Evolutionary conservation across 2,797 vertebrate genomes (phyloP), one percentile per base, ranked within the genome.

Genomic region (Sebastolobus altivelis): DNA sequence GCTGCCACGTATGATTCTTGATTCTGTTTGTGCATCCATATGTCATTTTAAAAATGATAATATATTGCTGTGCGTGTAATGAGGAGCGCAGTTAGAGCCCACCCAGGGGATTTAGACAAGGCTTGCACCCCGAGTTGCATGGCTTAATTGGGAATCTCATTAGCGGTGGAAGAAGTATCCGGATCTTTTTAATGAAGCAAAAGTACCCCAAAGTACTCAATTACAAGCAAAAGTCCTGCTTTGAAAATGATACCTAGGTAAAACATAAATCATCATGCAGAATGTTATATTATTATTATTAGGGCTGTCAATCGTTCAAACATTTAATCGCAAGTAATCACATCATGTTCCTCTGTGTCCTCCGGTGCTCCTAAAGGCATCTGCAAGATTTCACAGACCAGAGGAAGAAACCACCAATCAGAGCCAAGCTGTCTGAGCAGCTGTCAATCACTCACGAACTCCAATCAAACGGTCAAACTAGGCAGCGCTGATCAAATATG

Each of bases 71-170:
- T 58, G 60, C 2, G 1, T 27, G 70, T 76, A 18, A 65, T 59
- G 13, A 59, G 16, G 16, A 70, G 63, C 29, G 22, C 38, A 43
- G 29, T 13, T 7, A 67, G 35, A 20, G 54, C 43, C 29, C 40
- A 56, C 14, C 67, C 16, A 4, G 46, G 74, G 72, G 60, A 33
- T 65, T 55, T 12, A 22, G 22, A 59, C 58, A 40, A 35, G 60
- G 35, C 56, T 76, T 38, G 18, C 22, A 61, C 20, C 69, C 69
- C 5, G 8, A 68, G 66, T 35, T 35, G 0, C 62, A 59, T 6
- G 54, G 52, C 46, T 27, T 84, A 43, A 73, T 60, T 62, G 46
- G 72, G 40, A 71, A 60, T 55, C 31, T 75, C 38, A 60, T 63
- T 29, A 78, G 46, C 33, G 27, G 3, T 40, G 60, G 29, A 37